These are phyloP conservation scores for Heteractis magnifica DNA, from an alignment of 92 coral and sea anemone species.

Conservation along the genomic window DNA sequence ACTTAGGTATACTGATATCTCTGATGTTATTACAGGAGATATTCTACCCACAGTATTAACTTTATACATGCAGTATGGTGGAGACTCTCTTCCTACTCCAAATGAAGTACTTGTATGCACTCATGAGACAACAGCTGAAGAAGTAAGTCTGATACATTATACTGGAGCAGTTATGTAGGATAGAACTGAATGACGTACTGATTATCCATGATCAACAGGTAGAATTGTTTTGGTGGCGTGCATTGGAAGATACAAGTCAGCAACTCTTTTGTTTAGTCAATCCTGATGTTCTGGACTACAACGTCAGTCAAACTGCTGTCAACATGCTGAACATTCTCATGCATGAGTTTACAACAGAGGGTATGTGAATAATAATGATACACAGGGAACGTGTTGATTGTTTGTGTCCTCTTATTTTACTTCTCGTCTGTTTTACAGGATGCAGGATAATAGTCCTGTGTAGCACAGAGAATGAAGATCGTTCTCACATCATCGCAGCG, in stretches of 20 bases:
- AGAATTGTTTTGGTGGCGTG: constrained; percentile 75
- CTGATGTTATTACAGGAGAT: constrained; percentile 36
- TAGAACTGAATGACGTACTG: neutral
- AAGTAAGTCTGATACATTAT: constrained; percentile 37
- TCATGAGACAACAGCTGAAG: constrained; percentile 74
- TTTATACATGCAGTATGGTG: constrained; percentile 58
- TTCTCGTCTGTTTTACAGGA: constrained; percentile 38
- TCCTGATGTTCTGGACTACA: constrained; percentile 69
- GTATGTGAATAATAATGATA: neutral
- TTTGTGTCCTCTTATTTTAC: neutral
- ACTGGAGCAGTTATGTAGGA: too few species aligned
- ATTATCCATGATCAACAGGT: constrained; percentile 25
- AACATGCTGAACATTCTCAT: constrained; percentile 41
- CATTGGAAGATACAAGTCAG: constrained; percentile 46
- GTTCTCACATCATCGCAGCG: constrained; percentile 74
- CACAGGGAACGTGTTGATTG: neutral
- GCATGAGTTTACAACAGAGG: constrained; percentile 25
- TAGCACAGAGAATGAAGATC: constrained; percentile 80
- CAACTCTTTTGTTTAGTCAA: constrained; percentile 66
- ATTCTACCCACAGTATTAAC: constrained; percentile 50
- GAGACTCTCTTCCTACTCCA: constrained; percentile 50
- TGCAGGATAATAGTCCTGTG: constrained; percentile 62
- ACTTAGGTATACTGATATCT: too few species aligned
- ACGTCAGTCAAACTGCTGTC: constrained; percentile 64
- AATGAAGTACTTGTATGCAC: constrained; percentile 71